Percentiles rank a stretch among this genome's conserved stretches.
Evolutionary conservation across 2,888 invertebrate species (phyloP).

Genomic region (Spicauda simplicius): DNA sequence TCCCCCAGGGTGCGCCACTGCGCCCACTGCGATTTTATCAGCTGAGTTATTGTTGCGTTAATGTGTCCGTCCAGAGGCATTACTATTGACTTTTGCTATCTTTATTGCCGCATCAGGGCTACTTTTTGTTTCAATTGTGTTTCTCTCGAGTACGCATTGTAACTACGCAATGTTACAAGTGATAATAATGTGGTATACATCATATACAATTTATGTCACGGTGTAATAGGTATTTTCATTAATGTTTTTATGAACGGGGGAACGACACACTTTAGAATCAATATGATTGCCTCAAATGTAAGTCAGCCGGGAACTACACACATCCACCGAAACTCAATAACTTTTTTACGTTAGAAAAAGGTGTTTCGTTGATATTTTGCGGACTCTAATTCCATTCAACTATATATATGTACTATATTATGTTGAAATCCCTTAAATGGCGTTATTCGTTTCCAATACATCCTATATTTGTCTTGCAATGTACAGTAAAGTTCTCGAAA

Average conservation of each 20-base stretch:
- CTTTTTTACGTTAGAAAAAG: too few relatives aligned
- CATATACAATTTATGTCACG: neutral
- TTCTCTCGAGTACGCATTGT: neutral
- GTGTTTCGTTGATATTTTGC: too few relatives aligned
- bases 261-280: too few relatives aligned
- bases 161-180: neutral
- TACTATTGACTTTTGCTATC: conserved; percentile 50
- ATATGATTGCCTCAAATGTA: too few relatives aligned
- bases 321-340: too few relatives aligned
- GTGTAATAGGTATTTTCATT: too few relatives aligned
- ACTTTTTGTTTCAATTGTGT: conserved; percentile 17
- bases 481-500: neutral
- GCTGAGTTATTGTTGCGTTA: conserved; percentile 49
- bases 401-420: too few relatives aligned
- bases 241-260: too few relatives aligned
- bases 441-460: neutral
- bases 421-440: too few relatives aligned
- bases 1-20: conserved; percentile 69
- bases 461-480: neutral
- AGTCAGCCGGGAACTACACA: too few relatives aligned
- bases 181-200: neutral
- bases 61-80: conserved; percentile 48
- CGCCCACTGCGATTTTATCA: conserved; percentile 53
- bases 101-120: conserved; percentile 37
- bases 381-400: too few relatives aligned